Evolutionary conservation across 2,888 invertebrate species (phyloP), one percentile per base, ranked within the genome.

Genomic region (Ametastegia equiseti): DNA sequence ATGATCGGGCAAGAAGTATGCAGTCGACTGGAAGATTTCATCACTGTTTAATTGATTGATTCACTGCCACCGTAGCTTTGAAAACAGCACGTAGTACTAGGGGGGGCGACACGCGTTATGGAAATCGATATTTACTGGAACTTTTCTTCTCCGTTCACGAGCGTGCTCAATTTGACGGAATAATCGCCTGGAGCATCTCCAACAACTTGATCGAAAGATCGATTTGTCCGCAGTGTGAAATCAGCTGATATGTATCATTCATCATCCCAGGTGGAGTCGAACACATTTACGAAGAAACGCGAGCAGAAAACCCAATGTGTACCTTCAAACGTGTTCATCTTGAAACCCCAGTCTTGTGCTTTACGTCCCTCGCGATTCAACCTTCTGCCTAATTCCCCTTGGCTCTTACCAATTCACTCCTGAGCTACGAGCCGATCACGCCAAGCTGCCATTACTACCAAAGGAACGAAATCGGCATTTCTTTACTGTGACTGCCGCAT

Each of bases 131-230:
- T 71, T 71, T 47, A 13, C 13, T n/a, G 39, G 27, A n/a, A n/a
- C 71, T 47, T 71, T 42, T 23, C 13, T 19, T 36, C 27, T 45
- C 71, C 30, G 45, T 57, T 36, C 6, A 45, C 23, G 33, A 54
- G 33, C 54, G 54, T 54, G 75, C 54, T 54, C 75, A 75, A 75
- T 75, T 75, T 75, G 13, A 54, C 13, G 75, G 75, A 75, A 75
- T 75, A 75, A 75, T 75, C 50, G 54, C 15, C 15, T 19, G 36
- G n/a, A 54, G 50, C 11, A 73, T 54, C 39, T 15, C 54, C 15
- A n/a, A n/a, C 1, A 11, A 23, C 33, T 42, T 54, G 54, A 54
- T 75, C 75, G 50, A 19, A 15, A 54, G 36, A 33, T 54, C 75
- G 54, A 75, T 75, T 50, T 23, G 23, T 50, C 54, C 33, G 54